These are phyloP conservation scores for Nicator chloris DNA, from an alignment of 2,113 vertebrate species.

Conservation along the genomic window DNA sequence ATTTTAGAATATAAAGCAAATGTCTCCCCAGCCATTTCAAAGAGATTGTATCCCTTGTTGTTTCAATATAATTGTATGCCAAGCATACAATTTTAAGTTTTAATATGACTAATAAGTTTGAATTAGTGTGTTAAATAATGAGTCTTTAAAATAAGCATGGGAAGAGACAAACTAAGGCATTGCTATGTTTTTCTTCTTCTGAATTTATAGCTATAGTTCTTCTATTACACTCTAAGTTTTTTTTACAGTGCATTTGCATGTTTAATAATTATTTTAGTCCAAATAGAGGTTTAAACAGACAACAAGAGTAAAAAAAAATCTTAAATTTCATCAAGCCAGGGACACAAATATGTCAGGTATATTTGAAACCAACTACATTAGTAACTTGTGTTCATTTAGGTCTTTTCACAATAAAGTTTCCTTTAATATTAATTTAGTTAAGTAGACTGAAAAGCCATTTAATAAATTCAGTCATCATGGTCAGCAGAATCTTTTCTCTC, in stretches of 20 bases:
- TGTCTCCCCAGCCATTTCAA: neutral
- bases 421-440: neutral
- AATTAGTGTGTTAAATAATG: neutral
- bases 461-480: neutral
- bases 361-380: neutral
- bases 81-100: neutral
- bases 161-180: neutral
- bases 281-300: neutral
- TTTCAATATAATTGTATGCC: neutral
- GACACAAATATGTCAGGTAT: neutral
- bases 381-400: neutral
- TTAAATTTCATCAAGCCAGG: neutral
- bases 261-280: neutral
- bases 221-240: neutral
- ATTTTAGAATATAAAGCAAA: slow-evolving; percentile 8
- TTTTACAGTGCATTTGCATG: neutral
- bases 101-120: neutral
- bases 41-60: neutral
- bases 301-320: neutral
- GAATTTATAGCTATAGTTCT: neutral
- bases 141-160: neutral
- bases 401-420: neutral
- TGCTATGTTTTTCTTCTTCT: neutral
- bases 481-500: neutral
- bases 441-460: neutral